phyloP scores from a whole-genome alignment of 2,888 invertebrate genomes.

The Ochlodes sylvanus region DNA sequence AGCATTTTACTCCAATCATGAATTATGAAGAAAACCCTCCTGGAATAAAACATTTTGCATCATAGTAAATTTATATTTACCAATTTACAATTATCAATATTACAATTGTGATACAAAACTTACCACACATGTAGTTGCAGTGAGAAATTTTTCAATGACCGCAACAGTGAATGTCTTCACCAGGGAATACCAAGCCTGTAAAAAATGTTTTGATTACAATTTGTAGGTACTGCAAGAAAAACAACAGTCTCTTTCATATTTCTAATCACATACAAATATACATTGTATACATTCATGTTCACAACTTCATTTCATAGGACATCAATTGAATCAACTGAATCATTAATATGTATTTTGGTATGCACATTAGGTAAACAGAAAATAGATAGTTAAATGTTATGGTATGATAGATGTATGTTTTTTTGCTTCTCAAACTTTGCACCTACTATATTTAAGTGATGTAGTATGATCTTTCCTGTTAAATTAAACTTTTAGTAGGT shows the following conservation, averaged over 20 bases:
- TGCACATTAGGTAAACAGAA: too few relatives aligned
- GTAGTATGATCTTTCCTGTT: too few relatives aligned
- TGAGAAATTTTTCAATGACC: constrained; percentile 42
- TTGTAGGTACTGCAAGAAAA: background rate
- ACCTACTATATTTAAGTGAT: too few relatives aligned
- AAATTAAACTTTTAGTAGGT: too few relatives aligned
- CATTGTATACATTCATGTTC: too few relatives aligned
- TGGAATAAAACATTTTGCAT: constrained; percentile 57
- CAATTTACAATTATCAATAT: too few relatives aligned
- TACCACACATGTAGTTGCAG: constrained; percentile 50
- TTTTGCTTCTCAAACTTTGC: too few relatives aligned
- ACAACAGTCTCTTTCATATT: background rate
- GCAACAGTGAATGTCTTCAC: background rate
- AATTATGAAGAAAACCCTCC: constrained; percentile 65
- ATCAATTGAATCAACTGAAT: too few relatives aligned
- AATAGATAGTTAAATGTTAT: too few relatives aligned
- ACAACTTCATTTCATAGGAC: too few relatives aligned
- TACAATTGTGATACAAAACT: background rate
- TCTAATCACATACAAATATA: background rate
- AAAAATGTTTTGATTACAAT: background rate
- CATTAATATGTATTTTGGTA: too few relatives aligned
- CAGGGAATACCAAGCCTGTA: constrained; percentile 2
- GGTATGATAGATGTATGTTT: too few relatives aligned
- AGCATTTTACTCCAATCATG: constrained; percentile 69
- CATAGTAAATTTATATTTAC: constrained; percentile 29